Evolutionary conservation across 2,113 vertebrate species (phyloP).

Genomic region (Cephalopterus ornatus): DNA sequence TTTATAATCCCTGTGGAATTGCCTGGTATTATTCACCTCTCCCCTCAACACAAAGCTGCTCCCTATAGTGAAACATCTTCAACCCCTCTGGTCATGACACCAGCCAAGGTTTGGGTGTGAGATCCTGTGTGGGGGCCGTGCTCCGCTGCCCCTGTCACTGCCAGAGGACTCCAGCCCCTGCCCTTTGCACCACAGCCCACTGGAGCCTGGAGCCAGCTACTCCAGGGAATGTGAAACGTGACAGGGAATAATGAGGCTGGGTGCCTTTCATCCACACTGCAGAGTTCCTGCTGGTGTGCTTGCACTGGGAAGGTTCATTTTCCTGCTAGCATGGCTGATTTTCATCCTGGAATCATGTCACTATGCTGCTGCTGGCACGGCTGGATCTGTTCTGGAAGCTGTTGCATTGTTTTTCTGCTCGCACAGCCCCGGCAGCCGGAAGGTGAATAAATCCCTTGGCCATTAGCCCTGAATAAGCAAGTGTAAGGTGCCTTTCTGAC

Average conservation of each 20-base stretch:
- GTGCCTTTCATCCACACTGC: background rate
- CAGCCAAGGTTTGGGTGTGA: rapidly evolving
- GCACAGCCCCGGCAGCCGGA: background rate
- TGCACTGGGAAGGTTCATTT: background rate
- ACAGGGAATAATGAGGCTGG: background rate
- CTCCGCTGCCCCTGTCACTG: background rate
- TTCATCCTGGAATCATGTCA: background rate
- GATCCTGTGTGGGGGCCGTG: background rate
- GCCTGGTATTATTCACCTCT: background rate
- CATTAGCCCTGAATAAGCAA: background rate
- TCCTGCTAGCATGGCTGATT: background rate
- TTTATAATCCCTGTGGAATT: background rate
- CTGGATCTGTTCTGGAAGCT: background rate
- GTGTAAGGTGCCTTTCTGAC: background rate
- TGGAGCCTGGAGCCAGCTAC: background rate
- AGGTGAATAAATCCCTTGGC: background rate
- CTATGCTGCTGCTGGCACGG: background rate
- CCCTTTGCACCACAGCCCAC: rapidly evolving
- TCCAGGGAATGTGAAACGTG: background rate
- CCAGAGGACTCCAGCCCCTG: rapidly evolving
- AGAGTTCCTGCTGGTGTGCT: background rate
- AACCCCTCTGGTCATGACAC: background rate
- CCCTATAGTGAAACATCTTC: background rate
- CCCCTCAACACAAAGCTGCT: background rate
- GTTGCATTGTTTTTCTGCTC: background rate